These are phyloP conservation scores for Remorina albescens DNA, from an alignment of 2,797 vertebrate species.

Conservation along the genomic window DNA sequence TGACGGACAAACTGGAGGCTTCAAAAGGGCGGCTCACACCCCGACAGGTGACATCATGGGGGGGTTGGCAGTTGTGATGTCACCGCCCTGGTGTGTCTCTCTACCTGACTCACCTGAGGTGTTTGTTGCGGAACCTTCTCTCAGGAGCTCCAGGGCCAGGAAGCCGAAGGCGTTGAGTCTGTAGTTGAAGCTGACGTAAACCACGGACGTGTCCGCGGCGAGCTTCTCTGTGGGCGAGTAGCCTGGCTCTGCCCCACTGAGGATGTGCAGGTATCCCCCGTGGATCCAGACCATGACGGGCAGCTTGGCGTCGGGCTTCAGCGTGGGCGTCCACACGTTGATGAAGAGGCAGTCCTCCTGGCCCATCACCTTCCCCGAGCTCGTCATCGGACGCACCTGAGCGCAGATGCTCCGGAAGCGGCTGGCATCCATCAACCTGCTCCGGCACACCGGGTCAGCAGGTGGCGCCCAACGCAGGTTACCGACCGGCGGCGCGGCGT, in stretches of 20 bases:
- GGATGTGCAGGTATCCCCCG: constrained; percentile 80
- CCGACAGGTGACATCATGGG: too few species aligned
- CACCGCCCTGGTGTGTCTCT: too few species aligned
- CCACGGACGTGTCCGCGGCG: constrained; percentile 61
- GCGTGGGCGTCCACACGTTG: constrained; percentile 86
- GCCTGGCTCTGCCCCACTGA: constrained; percentile 81
- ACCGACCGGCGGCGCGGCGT: constrained; percentile 80
- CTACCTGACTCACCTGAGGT: constrained; percentile 82
- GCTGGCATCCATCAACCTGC: constrained; percentile 61
- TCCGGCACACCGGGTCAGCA: constrained; percentile 52
- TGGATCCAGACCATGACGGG: constrained; percentile 89
- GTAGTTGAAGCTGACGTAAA: constrained; percentile 89
- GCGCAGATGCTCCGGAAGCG: constrained; percentile 79
- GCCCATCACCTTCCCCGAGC: constrained; percentile 68
- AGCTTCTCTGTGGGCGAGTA: constrained; percentile 83
- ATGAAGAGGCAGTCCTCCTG: constrained; percentile 86
- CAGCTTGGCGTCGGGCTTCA: constrained; percentile 65
- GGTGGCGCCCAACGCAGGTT: constrained; percentile 83
- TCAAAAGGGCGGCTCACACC: too few species aligned
- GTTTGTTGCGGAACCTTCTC: constrained; percentile 81
- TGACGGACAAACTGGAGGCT: too few species aligned
- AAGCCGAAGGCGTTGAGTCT: constrained; percentile 88
- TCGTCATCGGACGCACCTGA: constrained; percentile 73
- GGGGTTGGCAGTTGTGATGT: too few species aligned
- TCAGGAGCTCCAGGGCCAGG: constrained; percentile 83